Evolutionary conservation across 2,888 invertebrate species (phyloP), one percentile per base, ranked within the genome.

Genomic region (Melitaea athalia): DNA sequence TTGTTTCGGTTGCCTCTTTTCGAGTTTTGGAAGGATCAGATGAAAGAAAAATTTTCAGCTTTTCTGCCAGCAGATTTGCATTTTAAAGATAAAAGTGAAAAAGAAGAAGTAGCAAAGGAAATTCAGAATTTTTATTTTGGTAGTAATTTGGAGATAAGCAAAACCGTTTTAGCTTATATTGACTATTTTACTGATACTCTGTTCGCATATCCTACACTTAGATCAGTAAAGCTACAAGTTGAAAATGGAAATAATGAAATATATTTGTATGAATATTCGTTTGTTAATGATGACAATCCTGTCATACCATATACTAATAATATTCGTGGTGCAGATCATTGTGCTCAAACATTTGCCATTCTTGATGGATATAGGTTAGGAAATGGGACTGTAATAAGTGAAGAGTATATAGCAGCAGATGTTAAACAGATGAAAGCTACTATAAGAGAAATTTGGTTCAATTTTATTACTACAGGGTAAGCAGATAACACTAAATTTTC

Each of bases 11-110:
- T 82, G 0, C 47, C 57, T 0, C 43, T 74, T 0, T 86, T 84
- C 64, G 77, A 82, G 1, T 0, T 43, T 0, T 84, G 82, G 82
- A 81, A 74, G 63, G 60, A 69, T 50, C 50, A 49, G 62, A 87
- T 89, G 85, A 85, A 85, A 75, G 69, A 77, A 17, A 83, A 81
- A 0, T 89, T 88, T 76, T 80, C 84, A 0, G 81, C 86, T 15
- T 88, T 85, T 67, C 55, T 89, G 24, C 87, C 88, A 1, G 72
- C 70, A 42, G 83, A 86, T 63, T 73, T 88, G 4, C 67, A 78
- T 15, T 87, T 88, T 72, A 66, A 78, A 17, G 77, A 68, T 57
- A 70, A 81, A 0, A 70, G 72, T 2, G 77, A 85, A 72, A 84
- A 76, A 71, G 76, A 83, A 69, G 33, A 74, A 59, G 78, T 87